Base-by-base conservation (phyloP, 2,888 invertebrate species). In the Ligdia adustata region DNA sequence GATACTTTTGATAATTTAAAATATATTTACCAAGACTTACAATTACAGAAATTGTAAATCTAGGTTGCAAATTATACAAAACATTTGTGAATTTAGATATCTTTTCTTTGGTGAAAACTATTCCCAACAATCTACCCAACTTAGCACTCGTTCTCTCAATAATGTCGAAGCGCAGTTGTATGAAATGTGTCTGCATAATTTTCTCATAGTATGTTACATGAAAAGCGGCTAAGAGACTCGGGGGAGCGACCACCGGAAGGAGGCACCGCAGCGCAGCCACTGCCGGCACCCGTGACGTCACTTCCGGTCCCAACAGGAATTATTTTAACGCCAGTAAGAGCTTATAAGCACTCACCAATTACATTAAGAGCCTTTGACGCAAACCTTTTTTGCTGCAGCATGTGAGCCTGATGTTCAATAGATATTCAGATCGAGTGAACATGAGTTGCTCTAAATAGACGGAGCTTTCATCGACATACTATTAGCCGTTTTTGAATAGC, bases 321-420 rank as follows among this genome's bases (percentile, higher is more conserved):
- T 75, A 77, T 76, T 79, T 74, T 75, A 77, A 72, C 69, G 76
- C 70, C 62, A 72, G 64, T 61, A 64, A 64, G 62, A 69, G 66
- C 66, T 68, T 62, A 66, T 49, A 55, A 57, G 58, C 47, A 56
- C 66, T 66, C 57, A 53, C 58, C 75, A 75, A 76, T 78, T 76
- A 73, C 72, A 75, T 70, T 72, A 69, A 67, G 58, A 54, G 58
- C 64, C 64, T 74, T 72, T 73, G 66, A 70, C 69, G 66, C 61
- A 60, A 57, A 58, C 50, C 59, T 61, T 66, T 60, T 66, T 67
- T 62, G 64, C 62, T 64, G 64, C 62, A 64, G 60, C 57, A 62
- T 64, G 53, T 57, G 57, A 57, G 39, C 53, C 37, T 55, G 51
- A 52, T 55, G 46, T 49, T 69, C 70, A 66, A 70, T 68, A 66